phyloP scores from a whole-genome alignment of 2,113 vertebrate species.

The Panthera tigris region DNA sequence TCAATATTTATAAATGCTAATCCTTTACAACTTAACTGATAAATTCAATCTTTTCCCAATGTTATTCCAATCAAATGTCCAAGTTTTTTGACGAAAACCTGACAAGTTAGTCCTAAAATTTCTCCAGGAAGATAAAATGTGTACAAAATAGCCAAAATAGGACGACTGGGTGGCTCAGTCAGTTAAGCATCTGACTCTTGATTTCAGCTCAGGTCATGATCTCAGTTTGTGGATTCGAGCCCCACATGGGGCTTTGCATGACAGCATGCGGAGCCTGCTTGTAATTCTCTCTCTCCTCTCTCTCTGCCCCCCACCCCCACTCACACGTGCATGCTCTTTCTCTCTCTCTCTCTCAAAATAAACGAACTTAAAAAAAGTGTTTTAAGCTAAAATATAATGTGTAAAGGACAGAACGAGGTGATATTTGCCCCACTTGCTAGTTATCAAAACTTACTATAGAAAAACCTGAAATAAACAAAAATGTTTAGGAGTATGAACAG shows the following conservation, averaged over 20 bases:
- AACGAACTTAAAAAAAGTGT: too few species aligned
- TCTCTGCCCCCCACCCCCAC: too few species aligned
- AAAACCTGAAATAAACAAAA: not conserved
- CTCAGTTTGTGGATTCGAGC: too few species aligned
- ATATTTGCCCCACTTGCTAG: not conserved
- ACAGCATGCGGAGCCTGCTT: too few species aligned
- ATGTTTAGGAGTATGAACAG: not conserved
- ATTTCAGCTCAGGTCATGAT: too few species aligned
- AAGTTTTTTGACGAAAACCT: not conserved
- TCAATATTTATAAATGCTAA: not conserved
- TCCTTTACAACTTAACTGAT: not conserved
- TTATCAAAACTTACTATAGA: not conserved
- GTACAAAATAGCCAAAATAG: slow-evolving; percentile 3
- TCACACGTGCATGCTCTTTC: too few species aligned
- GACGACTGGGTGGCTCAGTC: too few species aligned
- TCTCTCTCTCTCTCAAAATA: too few species aligned
- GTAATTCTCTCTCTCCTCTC: too few species aligned
- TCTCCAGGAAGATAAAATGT: not conserved
- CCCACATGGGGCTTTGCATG: too few species aligned
- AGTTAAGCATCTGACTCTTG: too few species aligned
- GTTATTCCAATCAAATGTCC: not conserved
- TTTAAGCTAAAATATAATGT: not conserved
- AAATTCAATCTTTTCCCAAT: not conserved
- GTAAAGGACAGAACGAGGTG: not conserved
- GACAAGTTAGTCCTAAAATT: not conserved